Percentiles rank a stretch among this genome's conserved stretches.
Evolutionary conservation across 2,888 invertebrate species (phyloP).

Genomic region (Thyatira batis): DNA sequence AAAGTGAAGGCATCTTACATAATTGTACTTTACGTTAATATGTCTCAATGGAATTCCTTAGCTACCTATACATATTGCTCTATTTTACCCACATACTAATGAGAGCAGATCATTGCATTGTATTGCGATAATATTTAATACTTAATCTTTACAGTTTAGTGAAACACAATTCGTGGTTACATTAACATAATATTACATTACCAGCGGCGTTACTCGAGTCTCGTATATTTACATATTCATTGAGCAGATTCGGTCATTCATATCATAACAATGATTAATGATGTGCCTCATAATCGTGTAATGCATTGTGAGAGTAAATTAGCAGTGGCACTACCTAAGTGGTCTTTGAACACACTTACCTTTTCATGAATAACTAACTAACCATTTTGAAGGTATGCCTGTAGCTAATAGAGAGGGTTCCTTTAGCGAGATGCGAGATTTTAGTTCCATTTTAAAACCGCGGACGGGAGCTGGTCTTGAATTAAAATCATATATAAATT

Average conservation of each 20-base stretch:
- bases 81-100: slow-evolving; percentile 36
- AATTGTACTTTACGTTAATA: slow-evolving; percentile 7
- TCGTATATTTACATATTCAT: not conserved
- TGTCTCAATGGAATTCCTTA: not conserved
- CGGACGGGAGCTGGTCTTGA: too few species aligned
- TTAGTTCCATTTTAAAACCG: too few species aligned
- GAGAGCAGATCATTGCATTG: slow-evolving; percentile 50
- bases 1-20: slow-evolving; percentile 4
- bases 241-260: not conserved
- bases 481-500: too few species aligned
- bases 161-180: slow-evolving; percentile 16
- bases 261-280: not conserved
- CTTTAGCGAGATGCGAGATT: too few species aligned
- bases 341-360: too few species aligned
- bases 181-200: slow-evolving; percentile 4
- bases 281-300: not conserved
- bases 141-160: slow-evolving; percentile 20
- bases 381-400: too few species aligned
- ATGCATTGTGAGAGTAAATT: not conserved
- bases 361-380: too few species aligned
- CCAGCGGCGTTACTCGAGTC: slow-evolving; percentile 6
- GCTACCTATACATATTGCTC: not conserved
- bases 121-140: not conserved
- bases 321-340: not conserved
- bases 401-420: too few species aligned